Base-by-base conservation (phyloP, 2,888 invertebrate species). In the Dioctria linearis region DNA sequence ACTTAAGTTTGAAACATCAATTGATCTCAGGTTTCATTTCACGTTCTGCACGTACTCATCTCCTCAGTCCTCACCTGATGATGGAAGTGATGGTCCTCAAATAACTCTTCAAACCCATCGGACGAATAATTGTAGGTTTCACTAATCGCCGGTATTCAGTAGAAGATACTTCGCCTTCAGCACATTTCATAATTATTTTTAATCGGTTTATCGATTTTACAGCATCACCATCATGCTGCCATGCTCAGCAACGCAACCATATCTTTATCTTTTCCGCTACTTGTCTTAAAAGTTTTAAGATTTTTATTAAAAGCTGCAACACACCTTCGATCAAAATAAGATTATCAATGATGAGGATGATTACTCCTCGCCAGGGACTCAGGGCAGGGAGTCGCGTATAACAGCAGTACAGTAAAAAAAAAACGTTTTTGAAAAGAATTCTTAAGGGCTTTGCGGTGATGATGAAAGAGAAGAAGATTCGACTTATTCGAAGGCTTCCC, bases 151-250 rank as follows among this genome's bases (percentile, higher is more conserved):
- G 1, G 25, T 25, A 25, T 1, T 25, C 25, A 25, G 25, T 25
- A 25, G 39, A 57, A 39, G 51, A 5, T 40, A n/a, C 13, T 40
- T 42, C 37, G 73, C 73, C 73, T 13, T 73, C 25, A 73, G 73
- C 73, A 25, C 25, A 59, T 73, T 40, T 73, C 73, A 73, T 73
- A 73, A 73, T 73, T 73, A 73, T 73, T 73, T 73, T 73, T 73
- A 73, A 73, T 73, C 73, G 73, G 73, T 73, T 73, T 73, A 73
- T 73, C 73, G 73, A 73, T 73, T 73, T 57, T n/a, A 73, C 73
- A 59, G 57, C 59, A 42, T 40, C 37, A 51, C 25, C 0, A 25
- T 25, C 1, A 25, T 2, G 25, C 57, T 5, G 57, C 57, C 73
- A 39, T 59, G 73, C 57, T 25, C 25, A 0, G 25, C 25, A 25